These are phyloP conservation scores for Chrysotoxum bicinctum DNA, from an alignment of 2,888 invertebrate genomes.

Conservation along the genomic window DNA sequence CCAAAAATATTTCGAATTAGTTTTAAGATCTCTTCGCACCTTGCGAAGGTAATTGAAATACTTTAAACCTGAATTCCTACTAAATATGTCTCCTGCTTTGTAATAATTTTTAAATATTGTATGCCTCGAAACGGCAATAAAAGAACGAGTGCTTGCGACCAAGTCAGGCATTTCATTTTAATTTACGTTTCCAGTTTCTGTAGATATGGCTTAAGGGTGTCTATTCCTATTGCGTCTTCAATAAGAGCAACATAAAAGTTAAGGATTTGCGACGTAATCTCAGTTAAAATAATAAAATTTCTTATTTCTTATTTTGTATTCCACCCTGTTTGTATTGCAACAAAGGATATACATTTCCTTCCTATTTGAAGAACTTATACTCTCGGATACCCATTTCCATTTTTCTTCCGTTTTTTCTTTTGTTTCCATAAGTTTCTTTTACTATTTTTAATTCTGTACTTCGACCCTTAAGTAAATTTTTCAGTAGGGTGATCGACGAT, in stretches of 20 bases:
- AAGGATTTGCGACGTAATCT: background rate
- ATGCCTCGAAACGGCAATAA: too few relatives aligned
- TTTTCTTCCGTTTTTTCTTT: conserved; percentile 49
- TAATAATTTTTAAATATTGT: too few relatives aligned
- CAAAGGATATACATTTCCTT: conserved; percentile 26
- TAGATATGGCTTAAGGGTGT: too few relatives aligned
- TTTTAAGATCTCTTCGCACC: too few relatives aligned
- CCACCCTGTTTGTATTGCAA: background rate
- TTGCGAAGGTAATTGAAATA: too few relatives aligned
- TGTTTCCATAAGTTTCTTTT: conserved; percentile 17
- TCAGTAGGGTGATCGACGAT: conserved; percentile 18
- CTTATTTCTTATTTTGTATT: background rate
- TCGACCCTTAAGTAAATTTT: conserved; percentile 36
- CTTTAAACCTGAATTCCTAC: too few relatives aligned
- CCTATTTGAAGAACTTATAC: conserved; percentile 1
- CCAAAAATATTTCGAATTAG: too few relatives aligned
- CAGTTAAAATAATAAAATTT: background rate
- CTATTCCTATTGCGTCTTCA: too few relatives aligned
- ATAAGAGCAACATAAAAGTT: background rate
- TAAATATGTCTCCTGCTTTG: too few relatives aligned
- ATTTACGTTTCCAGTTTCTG: too few relatives aligned
- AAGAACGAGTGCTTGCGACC: too few relatives aligned
- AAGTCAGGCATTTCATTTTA: too few relatives aligned
- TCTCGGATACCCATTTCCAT: background rate
- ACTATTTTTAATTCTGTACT: background rate